These are phyloP conservation scores for Venustoraphidia nigricollis DNA, from an alignment of 2,888 invertebrate genomes.

Conservation along the genomic window DNA sequence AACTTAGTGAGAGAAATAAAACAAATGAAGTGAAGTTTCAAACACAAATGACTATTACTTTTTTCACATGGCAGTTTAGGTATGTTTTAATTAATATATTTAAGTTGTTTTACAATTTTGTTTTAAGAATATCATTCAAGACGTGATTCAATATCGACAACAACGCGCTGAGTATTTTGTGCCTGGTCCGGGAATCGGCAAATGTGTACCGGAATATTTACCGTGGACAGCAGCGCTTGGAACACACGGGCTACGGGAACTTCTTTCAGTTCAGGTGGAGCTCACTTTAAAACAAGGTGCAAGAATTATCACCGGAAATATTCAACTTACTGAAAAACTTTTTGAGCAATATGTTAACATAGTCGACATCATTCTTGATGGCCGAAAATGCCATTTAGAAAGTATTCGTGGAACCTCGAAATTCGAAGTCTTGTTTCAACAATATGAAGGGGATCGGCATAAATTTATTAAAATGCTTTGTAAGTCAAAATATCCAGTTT, in stretches of 20 bases:
- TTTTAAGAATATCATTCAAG: slow-evolving; percentile 6
- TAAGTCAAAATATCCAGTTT: slow-evolving; percentile 22
- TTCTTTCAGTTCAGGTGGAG: slow-evolving; percentile 29
- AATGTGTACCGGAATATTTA: slow-evolving; percentile 39
- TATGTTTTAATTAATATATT: slow-evolving; percentile 5
- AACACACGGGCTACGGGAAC: slow-evolving; percentile 31
- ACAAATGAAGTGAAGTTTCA: background rate
- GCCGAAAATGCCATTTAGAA: slow-evolving; percentile 51
- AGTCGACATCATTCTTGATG: slow-evolving; percentile 58
- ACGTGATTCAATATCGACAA: slow-evolving; percentile 44
- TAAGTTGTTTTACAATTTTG: background rate
- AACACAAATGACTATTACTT: background rate
- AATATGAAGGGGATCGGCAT: slow-evolving; percentile 49
- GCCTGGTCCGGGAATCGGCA: slow-evolving; percentile 25
- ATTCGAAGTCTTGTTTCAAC: slow-evolving; percentile 39
- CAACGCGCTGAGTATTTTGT: slow-evolving; percentile 36
- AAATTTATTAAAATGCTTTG: slow-evolving; percentile 51
- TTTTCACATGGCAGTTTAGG: background rate
- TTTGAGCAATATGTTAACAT: slow-evolving; percentile 55
- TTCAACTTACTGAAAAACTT: slow-evolving; percentile 36
- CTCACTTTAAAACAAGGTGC: slow-evolving; percentile 33
- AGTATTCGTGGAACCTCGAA: slow-evolving; percentile 43
- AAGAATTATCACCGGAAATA: slow-evolving; percentile 34
- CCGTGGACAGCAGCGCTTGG: slow-evolving; percentile 63
- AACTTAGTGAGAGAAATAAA: background rate